These are phyloP conservation scores for Chascanopsetta lugubris DNA, from an alignment of 2,113 vertebrate genomes.

Conservation along the genomic window DNA sequence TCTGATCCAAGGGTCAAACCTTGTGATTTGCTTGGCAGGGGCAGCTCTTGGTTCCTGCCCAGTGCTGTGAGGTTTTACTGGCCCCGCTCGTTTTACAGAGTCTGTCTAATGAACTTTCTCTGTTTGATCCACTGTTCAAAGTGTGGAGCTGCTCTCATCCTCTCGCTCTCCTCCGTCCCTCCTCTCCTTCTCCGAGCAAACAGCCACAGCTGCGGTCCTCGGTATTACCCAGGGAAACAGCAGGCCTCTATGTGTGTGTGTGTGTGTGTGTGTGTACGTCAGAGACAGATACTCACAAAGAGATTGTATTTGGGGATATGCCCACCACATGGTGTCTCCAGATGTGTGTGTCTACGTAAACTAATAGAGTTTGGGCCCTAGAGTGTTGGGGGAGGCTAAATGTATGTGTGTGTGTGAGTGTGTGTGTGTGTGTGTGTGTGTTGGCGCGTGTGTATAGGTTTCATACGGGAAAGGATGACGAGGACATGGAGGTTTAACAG, in stretches of 20 bases:
- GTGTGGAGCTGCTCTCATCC: slow-evolving; percentile 66
- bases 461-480: slow-evolving; percentile 17
- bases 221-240: slow-evolving; percentile 15
- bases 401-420: neutral
- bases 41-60: slow-evolving; percentile 70
- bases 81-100: slow-evolving; percentile 86
- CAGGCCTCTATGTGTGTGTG: slow-evolving; percentile 12
- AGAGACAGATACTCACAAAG: slow-evolving; percentile 18
- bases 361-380: slow-evolving; percentile 37
- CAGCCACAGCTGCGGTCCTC: slow-evolving; percentile 75
- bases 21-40: slow-evolving; percentile 23
- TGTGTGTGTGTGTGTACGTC: slow-evolving; percentile 23
- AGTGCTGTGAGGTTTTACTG: slow-evolving; percentile 85
- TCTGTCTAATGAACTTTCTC: slow-evolving; percentile 89
- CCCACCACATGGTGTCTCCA: slow-evolving; percentile 58
- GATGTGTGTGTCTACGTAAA: slow-evolving; percentile 52
- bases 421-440: slow-evolving; percentile 25
- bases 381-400: slow-evolving; percentile 10
- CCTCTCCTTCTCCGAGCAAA: slow-evolving; percentile 79
- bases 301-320: slow-evolving; percentile 38
- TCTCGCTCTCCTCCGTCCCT: slow-evolving; percentile 55
- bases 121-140: slow-evolving; percentile 82
- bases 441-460: slow-evolving; percentile 37
- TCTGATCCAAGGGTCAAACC: slow-evolving; percentile 16
- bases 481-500: slow-evolving; percentile 10